These are phyloP conservation scores for Synaphobranchus kaupii DNA, from an alignment of 2,797 vertebrate species.

Conservation along the genomic window DNA sequence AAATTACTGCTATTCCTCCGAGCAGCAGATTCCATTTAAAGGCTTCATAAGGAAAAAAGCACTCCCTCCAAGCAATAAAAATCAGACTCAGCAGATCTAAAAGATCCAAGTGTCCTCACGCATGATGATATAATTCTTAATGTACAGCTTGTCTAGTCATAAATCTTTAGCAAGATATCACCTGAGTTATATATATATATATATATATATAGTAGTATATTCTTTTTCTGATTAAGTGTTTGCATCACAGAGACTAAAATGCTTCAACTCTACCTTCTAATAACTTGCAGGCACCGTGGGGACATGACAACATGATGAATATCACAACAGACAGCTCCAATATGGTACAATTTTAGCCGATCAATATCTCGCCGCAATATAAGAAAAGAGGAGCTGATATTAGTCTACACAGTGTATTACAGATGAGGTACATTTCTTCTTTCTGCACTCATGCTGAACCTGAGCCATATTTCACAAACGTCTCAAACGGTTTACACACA, in stretches of 20 bases:
- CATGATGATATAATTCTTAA: slow-evolving; percentile 83
- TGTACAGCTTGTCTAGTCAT: slow-evolving; percentile 75
- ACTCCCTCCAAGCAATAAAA: slow-evolving; percentile 70
- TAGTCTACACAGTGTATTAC: slow-evolving; percentile 99
- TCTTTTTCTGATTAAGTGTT: slow-evolving; percentile 88
- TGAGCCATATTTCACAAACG: slow-evolving; percentile 92
- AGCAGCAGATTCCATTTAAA: slow-evolving; percentile 65
- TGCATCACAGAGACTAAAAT: slow-evolving; percentile 92
- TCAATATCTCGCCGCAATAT: slow-evolving; percentile 99
- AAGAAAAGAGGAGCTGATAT: slow-evolving; percentile 99
- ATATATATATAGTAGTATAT: slow-evolving; percentile 39
- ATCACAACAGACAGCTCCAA: slow-evolving; percentile 99
- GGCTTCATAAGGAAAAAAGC: slow-evolving; percentile 60
- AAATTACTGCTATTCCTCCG: slow-evolving; percentile 58
- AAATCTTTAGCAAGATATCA: slow-evolving; percentile 79
- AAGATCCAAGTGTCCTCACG: slow-evolving; percentile 43
- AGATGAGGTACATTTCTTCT: slow-evolving; percentile 99
- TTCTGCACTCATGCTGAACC: slow-evolving; percentile 92
- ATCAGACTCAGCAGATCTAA: slow-evolving; percentile 74
- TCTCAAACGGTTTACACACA: slow-evolving; percentile 83
- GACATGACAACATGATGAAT: slow-evolving; percentile 99
- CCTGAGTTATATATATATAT: slow-evolving; percentile 70
- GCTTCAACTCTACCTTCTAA: slow-evolving; percentile 98
- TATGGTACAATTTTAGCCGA: slow-evolving; percentile 99
- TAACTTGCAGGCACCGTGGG: slow-evolving; percentile 92